Evolutionary conservation across 1,140 invertebrate species (phyloP), one percentile per base, ranked within the genome.

Genomic region (Diorhabda elongata): DNA sequence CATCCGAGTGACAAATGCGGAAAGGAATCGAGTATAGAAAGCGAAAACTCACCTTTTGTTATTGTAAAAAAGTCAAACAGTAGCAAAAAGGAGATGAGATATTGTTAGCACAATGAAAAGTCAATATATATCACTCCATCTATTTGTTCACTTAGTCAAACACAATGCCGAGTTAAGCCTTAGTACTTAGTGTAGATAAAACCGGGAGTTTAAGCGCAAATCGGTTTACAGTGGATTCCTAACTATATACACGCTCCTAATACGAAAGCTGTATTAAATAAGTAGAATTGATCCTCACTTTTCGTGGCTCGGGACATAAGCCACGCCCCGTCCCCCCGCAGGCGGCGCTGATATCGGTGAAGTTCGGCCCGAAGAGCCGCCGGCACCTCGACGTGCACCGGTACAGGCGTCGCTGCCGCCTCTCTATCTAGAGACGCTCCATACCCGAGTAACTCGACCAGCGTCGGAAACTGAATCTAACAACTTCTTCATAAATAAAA

Each of bases 201-300:
- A 80, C 78, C 78, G 68, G 26, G 79, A 81, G 79, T 81, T 80
- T 81, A 80, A 74, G 78, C 79, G 78, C 76, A 81, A 81, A 81
- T 81, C 79, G 79, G 79, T 81, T 81, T 81, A 81, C 78, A 79
- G 79, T 80, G 78, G 79, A 81, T 81, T 81, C 78, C 79, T 80
- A 81, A 81, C 79, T 81, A 81, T 81, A 81, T 81, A 81, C 79
- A 81, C 79, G 79, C 78, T 76, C 74, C 79, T 81, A 81, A 81
- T 81, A 81, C 79, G 79, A 80, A 81, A 80, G 78, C 79, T 80
- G 79, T 81, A 81, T 81, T 81, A 81, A 81, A 81, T 81, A 81
- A 81, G 79, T 81, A 77, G 79, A 81, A 81, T 81, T 79, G 79
- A 81, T 81, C 78, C 79, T 80, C 79, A 81, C 79, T 81, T 81